Evolutionary conservation across 2,888 invertebrate species (phyloP), one percentile per base, ranked within the genome.

Genomic region (Drosophila lacicola): DNA sequence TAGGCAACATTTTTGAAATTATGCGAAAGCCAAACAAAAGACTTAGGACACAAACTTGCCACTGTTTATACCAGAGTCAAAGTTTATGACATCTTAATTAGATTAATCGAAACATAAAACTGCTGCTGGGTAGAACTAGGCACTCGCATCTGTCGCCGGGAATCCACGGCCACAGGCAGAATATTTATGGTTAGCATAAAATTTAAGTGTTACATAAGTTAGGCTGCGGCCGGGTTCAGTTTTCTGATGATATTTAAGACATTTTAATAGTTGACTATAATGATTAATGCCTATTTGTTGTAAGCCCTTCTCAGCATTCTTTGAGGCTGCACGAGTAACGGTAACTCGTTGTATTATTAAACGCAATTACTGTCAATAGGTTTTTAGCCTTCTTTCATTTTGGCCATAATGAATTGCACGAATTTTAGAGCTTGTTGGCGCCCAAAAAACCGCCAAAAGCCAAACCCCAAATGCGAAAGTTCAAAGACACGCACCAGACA

Each of bases 131-230:
- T 10, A 46, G 39, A 51, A n/a, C 6, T 11, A n/a, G 13, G 5
- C 17, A 17, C 36, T 46, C 11, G n/a, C 8, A 11, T 39, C 37
- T 37, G 39, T 66, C 33, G 13, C 39, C 17, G 49, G 47, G 44
- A 29, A 13, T 54, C 45, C 21, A 3, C 56, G n/a, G 4, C 11
- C 51, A 33, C 14, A 49, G 14, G 55, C 44, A 46, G 50, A 66
- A 75, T 79, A 81, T 89, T 87, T 87, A 87, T 87, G 79, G 73
- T 64, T 65, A 66, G 65, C 85, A 81, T 87, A 85, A 87, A 87
- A 85, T 65, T 89, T 88, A 80, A 87, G 77, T 88, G 81, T 87
- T 82, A 74, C 88, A 86, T 89, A 89, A 89, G 73, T 84, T 82
- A 72, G 53, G 62, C 41, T 49, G 44, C 39, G 34, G 41, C 41